Evolutionary conservation across 2,113 vertebrate genomes (phyloP).

Genomic region (Onychostoma macrolepis): DNA sequence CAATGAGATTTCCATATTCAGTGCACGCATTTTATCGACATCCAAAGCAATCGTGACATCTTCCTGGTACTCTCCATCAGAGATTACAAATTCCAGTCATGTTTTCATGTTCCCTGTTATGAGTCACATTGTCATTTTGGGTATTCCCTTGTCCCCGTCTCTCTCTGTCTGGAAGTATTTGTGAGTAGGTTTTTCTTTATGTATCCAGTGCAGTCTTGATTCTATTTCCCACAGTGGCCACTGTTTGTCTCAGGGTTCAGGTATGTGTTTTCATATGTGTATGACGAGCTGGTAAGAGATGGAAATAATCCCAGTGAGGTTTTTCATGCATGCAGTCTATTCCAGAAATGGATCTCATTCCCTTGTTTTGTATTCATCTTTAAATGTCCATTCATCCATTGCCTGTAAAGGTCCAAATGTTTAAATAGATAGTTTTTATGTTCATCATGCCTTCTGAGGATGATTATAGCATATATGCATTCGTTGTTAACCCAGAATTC

Average conservation of each 20-base stretch:
- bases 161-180: slow-evolving; percentile 43
- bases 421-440: neutral
- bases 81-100: neutral
- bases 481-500: slow-evolving; percentile 36
- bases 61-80: neutral
- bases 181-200: slow-evolving; percentile 39
- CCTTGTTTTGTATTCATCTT: slow-evolving; percentile 5
- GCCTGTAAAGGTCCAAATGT: neutral
- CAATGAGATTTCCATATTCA: neutral
- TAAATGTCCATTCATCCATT: neutral
- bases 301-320: slow-evolving; percentile 40
- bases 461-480: neutral
- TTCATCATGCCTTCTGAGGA: neutral
- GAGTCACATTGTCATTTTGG: slow-evolving; percentile 15
- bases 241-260: slow-evolving; percentile 63
- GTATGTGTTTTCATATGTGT: slow-evolving; percentile 55
- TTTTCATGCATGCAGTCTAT: slow-evolving; percentile 50
- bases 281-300: slow-evolving; percentile 48
- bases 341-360: slow-evolving; percentile 25
- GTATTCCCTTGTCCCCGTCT: slow-evolving; percentile 32
- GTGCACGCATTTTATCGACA: neutral
- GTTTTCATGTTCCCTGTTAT: slow-evolving; percentile 8
- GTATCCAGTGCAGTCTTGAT: slow-evolving; percentile 48
- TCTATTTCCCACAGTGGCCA: slow-evolving; percentile 44
- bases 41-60: neutral